phyloP scores from a whole-genome alignment of 1,140 invertebrate species.

The Cardiocondyla obscurior region DNA sequence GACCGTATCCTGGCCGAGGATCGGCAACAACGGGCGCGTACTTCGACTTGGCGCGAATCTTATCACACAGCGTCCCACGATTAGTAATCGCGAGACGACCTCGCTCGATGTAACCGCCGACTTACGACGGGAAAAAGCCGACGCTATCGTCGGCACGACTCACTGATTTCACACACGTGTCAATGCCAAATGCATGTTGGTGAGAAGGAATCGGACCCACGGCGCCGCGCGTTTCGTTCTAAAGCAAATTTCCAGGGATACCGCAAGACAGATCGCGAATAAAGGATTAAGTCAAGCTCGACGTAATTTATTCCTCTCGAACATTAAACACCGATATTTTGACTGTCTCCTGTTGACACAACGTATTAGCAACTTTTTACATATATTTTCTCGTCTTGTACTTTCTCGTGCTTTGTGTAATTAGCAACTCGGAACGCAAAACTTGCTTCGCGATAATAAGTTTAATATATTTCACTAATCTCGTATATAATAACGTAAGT shows the following conservation, averaged over 20 bases:
- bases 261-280: neutral
- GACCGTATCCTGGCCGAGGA: neutral
- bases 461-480: neutral
- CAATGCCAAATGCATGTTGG: constrained; percentile 58
- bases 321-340: neutral
- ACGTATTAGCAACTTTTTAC: neutral
- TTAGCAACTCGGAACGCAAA: neutral
- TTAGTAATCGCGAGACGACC: constrained; percentile 55
- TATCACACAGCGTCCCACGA: constrained; percentile 55
- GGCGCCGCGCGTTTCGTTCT: neutral
- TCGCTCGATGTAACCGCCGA: constrained; percentile 39
- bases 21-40: neutral
- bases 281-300: neutral
- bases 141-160: constrained; percentile 32
- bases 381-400: neutral
- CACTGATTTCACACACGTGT: constrained; percentile 59
- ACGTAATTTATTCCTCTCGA: constrained; percentile 6
- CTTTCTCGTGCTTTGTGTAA: neutral
- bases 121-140: constrained; percentile 64
- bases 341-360: neutral
- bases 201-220: constrained; percentile 27
- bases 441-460: constrained; percentile 11
- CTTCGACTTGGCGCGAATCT: constrained; percentile 33
- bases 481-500: neutral
- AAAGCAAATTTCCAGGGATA: neutral